Conservation (phyloP, 2,797 vertebrate genomes). For the Melanotaenia boesemani region DNA sequence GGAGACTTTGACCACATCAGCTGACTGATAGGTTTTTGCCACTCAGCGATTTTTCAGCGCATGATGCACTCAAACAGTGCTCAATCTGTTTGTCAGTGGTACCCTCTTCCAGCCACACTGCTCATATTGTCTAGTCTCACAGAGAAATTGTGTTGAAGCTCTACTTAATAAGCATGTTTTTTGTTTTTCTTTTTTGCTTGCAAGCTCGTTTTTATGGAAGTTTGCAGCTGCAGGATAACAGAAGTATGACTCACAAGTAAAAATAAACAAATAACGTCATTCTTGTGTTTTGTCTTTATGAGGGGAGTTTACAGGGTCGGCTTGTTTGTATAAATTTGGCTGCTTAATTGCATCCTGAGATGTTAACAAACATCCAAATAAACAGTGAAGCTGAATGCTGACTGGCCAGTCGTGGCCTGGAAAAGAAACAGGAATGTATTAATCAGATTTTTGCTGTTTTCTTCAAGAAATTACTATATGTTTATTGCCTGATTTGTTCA, state of each 20-base stretch:
- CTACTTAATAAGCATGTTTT: slow-evolving; percentile 16
- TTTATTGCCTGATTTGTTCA: slow-evolving; percentile 10
- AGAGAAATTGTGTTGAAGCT: slow-evolving; percentile 18
- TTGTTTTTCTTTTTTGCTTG: slow-evolving; percentile 22
- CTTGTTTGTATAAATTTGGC: slow-evolving; percentile 57
- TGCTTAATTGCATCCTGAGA: slow-evolving; percentile 56
- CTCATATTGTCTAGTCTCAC: slow-evolving; percentile 55
- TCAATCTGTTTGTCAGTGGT: slow-evolving; percentile 65
- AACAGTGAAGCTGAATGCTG: slow-evolving; percentile 39
- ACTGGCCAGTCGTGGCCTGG: slow-evolving; percentile 14
- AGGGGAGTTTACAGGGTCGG: slow-evolving; percentile 65
- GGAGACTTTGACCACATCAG: slow-evolving; percentile 68
- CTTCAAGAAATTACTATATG: neutral
- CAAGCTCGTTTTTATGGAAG: slow-evolving; percentile 35
- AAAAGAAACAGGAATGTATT: slow-evolving; percentile 11
- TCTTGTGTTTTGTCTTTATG: slow-evolving; percentile 60
- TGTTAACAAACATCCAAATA: slow-evolving; percentile 40
- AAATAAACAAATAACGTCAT: slow-evolving; percentile 44
- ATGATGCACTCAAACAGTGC: slow-evolving; percentile 72
- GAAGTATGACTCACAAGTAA: slow-evolving; percentile 52
- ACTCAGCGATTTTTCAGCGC: slow-evolving; percentile 67
- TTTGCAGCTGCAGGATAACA: slow-evolving; percentile 51
- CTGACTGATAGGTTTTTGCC: slow-evolving; percentile 75
- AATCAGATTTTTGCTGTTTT: slow-evolving; percentile 1
- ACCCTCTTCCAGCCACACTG: slow-evolving; percentile 47